Evolutionary conservation across 2,888 invertebrate species (phyloP).

Genomic region (Clitarchus hookeri): DNA sequence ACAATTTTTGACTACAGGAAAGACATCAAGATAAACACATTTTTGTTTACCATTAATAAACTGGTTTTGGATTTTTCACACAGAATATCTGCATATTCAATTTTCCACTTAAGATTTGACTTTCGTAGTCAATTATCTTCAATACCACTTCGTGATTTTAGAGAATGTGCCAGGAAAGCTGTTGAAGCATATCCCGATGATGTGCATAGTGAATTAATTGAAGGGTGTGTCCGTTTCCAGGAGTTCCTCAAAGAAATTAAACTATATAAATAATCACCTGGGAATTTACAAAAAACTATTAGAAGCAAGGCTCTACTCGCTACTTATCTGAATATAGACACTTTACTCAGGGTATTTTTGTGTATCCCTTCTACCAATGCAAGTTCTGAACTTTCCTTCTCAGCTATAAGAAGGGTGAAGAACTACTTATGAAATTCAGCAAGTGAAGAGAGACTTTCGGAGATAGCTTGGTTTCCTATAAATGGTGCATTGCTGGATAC

Average conservation of each 20-base stretch:
- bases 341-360: not conserved
- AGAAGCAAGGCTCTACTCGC: not conserved
- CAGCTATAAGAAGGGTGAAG: too few species aligned
- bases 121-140: too few species aligned
- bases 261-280: not conserved
- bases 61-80: too few species aligned
- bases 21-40: too few species aligned
- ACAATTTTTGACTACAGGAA: too few species aligned
- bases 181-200: too few species aligned
- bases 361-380: conserved; percentile 15
- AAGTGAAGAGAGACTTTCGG: not conserved
- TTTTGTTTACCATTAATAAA: too few species aligned
- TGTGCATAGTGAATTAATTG: conserved; percentile 15
- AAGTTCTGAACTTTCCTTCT: not conserved
- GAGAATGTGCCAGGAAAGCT: too few species aligned
- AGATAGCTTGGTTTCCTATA: not conserved
- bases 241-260: not conserved
- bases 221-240: not conserved
- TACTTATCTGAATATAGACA: not conserved
- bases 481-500: conserved; percentile 5
- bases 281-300: not conserved
- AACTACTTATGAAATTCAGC: not conserved
- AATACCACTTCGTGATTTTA: too few species aligned
- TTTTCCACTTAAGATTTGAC: too few species aligned
- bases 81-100: too few species aligned